Evolutionary conservation across 2,797 vertebrate species (phyloP).

Genomic region (Sarcophilus harrisii): DNA sequence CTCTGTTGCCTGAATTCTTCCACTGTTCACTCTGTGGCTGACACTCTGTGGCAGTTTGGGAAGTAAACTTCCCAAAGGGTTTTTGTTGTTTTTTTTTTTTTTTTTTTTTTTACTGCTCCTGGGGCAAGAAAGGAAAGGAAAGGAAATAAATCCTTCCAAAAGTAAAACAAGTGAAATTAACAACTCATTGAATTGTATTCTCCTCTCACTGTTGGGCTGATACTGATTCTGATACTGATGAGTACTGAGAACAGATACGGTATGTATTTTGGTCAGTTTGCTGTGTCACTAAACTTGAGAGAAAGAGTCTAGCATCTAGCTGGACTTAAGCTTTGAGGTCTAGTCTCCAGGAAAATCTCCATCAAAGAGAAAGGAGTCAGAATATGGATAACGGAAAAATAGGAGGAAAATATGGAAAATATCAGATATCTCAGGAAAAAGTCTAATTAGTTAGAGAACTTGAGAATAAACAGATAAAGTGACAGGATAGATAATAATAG

Average conservation of each 20-base stretch:
- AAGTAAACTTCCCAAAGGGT: no score
- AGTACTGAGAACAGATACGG: no score
- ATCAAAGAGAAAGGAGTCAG: not conserved
- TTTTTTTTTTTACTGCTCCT: not conserved
- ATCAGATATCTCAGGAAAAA: not conserved
- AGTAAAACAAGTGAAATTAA: slow-evolving; percentile 18
- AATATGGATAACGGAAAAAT: not conserved
- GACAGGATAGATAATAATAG: not conserved
- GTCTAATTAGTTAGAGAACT: not conserved
- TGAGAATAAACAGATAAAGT: not conserved
- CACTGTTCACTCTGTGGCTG: not conserved
- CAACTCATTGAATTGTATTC: not conserved
- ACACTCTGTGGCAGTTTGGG: not conserved
- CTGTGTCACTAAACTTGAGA: no score
- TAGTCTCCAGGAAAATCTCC: no score
- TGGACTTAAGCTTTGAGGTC: no score
- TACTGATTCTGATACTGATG: not conserved
- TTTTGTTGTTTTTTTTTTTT: no score
- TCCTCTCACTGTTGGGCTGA: not conserved
- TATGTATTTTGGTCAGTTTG: no score
- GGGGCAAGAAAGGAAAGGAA: slow-evolving; percentile 86
- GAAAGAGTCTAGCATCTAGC: no score
- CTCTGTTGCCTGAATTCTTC: not conserved
- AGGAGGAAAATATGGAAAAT: not conserved
- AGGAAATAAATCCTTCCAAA: slow-evolving; percentile 1